These are phyloP conservation scores for Campylorhamphus procurvoides DNA, from an alignment of 2,113 vertebrate genomes.

Conservation along the genomic window DNA sequence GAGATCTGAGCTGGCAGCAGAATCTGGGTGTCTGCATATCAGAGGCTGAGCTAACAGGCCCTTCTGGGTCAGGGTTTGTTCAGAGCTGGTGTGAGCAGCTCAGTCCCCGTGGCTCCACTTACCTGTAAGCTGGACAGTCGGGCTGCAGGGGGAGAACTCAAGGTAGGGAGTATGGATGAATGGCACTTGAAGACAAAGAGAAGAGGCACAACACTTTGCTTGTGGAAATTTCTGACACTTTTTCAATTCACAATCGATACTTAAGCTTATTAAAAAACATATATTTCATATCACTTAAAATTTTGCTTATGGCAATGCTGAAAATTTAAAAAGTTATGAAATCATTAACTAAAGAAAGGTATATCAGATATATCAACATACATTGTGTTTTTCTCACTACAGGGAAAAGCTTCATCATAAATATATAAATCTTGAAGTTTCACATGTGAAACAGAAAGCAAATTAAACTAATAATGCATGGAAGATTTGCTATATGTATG, in stretches of 20 bases:
- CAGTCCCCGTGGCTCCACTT: fast-evolving
- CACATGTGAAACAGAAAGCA: neutral
- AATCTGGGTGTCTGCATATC: neutral
- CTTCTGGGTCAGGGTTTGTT: neutral
- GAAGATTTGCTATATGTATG: neutral
- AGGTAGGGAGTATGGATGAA: no score
- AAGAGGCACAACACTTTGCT: neutral
- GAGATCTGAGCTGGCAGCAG: neutral
- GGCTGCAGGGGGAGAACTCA: neutral
- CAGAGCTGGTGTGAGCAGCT: neutral
- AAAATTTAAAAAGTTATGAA: neutral
- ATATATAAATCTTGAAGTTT: neutral
- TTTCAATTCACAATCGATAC: neutral
- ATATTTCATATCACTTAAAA: neutral
- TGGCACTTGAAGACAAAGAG: neutral
- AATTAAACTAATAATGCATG: neutral
- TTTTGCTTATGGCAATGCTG: neutral
- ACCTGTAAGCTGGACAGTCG: neutral
- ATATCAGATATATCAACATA: neutral
- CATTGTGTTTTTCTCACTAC: neutral
- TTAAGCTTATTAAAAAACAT: neutral
- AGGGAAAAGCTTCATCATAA: neutral
- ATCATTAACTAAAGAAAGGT: neutral
- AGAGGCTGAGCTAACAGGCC: neutral
- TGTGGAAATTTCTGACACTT: neutral